phyloP scores from a whole-genome alignment of 2,113 vertebrate genomes.

The Clarias macrocephalus region DNA sequence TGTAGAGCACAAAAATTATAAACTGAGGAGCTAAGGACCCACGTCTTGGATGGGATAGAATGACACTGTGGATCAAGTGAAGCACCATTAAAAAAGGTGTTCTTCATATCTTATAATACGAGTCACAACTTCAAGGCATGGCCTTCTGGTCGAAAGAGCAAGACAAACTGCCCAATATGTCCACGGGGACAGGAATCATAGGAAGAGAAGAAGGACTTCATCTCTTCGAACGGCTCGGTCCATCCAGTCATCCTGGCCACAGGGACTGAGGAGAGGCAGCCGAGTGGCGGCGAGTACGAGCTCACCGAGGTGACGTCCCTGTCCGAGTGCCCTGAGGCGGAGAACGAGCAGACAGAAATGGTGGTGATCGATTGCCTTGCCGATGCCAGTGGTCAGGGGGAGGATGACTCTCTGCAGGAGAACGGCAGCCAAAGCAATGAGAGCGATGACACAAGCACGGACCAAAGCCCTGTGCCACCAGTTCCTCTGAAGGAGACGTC shows the following conservation, averaged over 20 bases:
- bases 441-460: slow-evolving; percentile 87
- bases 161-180: slow-evolving; percentile 79
- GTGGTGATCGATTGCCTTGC: slow-evolving; percentile 85
- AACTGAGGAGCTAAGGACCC: slow-evolving; percentile 42
- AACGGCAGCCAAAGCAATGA: slow-evolving; percentile 96
- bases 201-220: slow-evolving; percentile 77
- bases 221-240: slow-evolving; percentile 82
- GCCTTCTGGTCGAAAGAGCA: slow-evolving; percentile 82
- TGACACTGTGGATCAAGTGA: slow-evolving; percentile 61
- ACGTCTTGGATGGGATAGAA: slow-evolving; percentile 79
- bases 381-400: slow-evolving; percentile 90
- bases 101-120: slow-evolving; percentile 48
- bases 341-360: slow-evolving; percentile 73
- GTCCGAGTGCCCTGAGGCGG: slow-evolving; percentile 69
- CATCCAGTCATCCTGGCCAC: slow-evolving; percentile 73
- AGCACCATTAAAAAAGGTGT: slow-evolving; percentile 19
- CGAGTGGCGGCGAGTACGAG: slow-evolving; percentile 68
- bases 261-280: slow-evolving; percentile 66
- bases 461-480: slow-evolving; percentile 79
- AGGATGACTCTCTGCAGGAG: slow-evolving; percentile 94
- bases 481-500: slow-evolving; percentile 91
- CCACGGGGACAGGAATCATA: slow-evolving; percentile 67
- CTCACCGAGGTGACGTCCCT: slow-evolving; percentile 78
- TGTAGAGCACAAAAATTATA: slow-evolving; percentile 42
- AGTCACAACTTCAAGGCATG: slow-evolving; percentile 69